phyloP scores from a whole-genome alignment of 2,797 vertebrate genomes.

The Ptychobarbus kaznakovi region DNA sequence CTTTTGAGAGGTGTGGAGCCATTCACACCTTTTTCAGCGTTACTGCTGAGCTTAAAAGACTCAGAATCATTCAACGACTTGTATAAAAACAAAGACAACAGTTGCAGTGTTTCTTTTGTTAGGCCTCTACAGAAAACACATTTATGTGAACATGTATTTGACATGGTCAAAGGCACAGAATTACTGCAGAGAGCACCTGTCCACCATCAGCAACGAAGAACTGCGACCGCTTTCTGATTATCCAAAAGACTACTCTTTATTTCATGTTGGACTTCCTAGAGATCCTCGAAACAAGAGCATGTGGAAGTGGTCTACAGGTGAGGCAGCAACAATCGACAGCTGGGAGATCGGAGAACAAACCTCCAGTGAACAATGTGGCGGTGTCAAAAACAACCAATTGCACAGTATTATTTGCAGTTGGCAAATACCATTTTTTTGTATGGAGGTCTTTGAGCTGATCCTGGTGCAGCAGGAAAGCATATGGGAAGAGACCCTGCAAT shows the following conservation, averaged over 20 bases:
- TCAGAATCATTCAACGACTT: background rate
- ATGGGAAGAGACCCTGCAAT: background rate
- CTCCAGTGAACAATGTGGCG: rapidly evolving
- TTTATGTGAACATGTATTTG: background rate
- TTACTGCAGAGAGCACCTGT: background rate
- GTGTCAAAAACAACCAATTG: background rate
- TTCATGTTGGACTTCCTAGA: background rate
- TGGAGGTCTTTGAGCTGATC: background rate
- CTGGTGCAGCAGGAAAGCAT: background rate
- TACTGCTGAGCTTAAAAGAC: background rate
- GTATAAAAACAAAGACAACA: background rate
- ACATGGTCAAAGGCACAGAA: background rate
- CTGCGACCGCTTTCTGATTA: background rate
- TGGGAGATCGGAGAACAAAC: rapidly evolving
- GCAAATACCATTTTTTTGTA: background rate
- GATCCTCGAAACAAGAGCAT: background rate
- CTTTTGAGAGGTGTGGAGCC: too few relatives aligned
- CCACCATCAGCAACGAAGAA: background rate
- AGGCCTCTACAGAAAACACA: background rate
- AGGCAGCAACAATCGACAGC: rapidly evolving
- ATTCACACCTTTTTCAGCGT: background rate
- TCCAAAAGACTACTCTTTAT: rapidly evolving
- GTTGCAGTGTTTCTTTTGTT: background rate
- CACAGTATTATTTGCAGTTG: rapidly evolving
- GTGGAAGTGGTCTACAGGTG: background rate